Evolutionary conservation across 2,888 invertebrate species (phyloP).

Genomic region (Proisotoma minuta): DNA sequence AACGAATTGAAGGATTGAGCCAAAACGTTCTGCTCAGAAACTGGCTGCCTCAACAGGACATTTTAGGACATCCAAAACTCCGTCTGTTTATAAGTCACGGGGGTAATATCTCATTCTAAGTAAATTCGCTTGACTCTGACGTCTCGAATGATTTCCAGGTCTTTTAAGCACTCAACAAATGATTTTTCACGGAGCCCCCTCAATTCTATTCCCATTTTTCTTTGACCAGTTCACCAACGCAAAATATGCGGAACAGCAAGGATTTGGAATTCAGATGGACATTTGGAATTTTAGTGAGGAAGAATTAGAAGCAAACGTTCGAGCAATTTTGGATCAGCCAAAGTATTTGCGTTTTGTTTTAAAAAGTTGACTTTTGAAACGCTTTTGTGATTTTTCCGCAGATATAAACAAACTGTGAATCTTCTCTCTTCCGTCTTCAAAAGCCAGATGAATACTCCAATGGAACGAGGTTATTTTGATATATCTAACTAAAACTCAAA

Average conservation of each 20-base stretch:
- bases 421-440: neutral
- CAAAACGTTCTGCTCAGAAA: slow-evolving; percentile 19
- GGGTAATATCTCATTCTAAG: too few relatives aligned
- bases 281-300: slow-evolving; percentile 54
- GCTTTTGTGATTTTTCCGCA: neutral
- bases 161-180: slow-evolving; percentile 63
- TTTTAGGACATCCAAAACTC: slow-evolving; percentile 57
- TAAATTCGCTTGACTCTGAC: too few relatives aligned
- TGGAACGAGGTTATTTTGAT: too few relatives aligned
- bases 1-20: neutral
- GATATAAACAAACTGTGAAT: neutral
- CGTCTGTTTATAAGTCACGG: neutral
- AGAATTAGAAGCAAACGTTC: slow-evolving; percentile 26
- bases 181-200: slow-evolving; percentile 58
- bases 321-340: slow-evolving; percentile 14
- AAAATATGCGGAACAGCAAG: slow-evolving; percentile 55
- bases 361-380: neutral
- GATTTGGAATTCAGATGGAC: slow-evolving; percentile 54
- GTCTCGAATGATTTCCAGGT: slow-evolving; percentile 48
- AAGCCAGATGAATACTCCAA: neutral
- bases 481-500: too few relatives aligned
- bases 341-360: slow-evolving; percentile 8
- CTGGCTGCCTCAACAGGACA: slow-evolving; percentile 66
- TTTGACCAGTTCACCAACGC: slow-evolving; percentile 55
- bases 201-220: slow-evolving; percentile 56